Percentiles rank a stretch among this genome's conserved stretches.
phyloP scores from a whole-genome alignment of 2,797 vertebrate species.

The Cyclopterus lumpus region DNA sequence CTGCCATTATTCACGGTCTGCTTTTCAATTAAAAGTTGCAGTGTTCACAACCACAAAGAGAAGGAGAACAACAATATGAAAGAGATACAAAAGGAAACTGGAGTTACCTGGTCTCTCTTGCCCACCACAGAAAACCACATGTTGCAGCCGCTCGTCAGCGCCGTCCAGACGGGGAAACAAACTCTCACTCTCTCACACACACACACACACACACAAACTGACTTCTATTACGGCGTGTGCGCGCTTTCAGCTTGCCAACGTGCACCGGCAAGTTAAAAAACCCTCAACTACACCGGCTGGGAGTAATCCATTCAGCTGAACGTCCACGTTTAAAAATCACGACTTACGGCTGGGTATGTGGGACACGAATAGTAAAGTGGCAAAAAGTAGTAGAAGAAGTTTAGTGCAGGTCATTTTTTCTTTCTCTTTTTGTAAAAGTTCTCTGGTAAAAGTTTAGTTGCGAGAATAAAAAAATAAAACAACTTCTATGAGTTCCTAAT shows the following conservation, averaged over 20 bases:
- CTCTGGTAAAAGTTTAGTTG: background rate
- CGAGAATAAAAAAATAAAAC: too few relatives aligned
- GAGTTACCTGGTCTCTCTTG: slow-evolving; percentile 82
- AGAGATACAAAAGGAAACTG: background rate
- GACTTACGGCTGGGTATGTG: slow-evolving; percentile 14
- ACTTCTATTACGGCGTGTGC: slow-evolving; percentile 24
- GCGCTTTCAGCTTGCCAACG: slow-evolving; percentile 50
- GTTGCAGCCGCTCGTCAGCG: slow-evolving; percentile 46
- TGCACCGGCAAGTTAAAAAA: slow-evolving; percentile 59
- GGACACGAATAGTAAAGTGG: background rate
- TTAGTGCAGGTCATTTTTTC: background rate
- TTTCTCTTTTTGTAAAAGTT: background rate
- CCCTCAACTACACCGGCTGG: slow-evolving; percentile 37
- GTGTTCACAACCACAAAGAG: background rate
- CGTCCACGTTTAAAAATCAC: slow-evolving; percentile 25
- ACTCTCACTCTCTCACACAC: background rate
- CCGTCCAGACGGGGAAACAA: slow-evolving; percentile 7
- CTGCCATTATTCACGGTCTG: background rate
- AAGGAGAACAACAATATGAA: background rate
- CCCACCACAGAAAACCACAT: slow-evolving; percentile 99
- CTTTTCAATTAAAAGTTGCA: background rate
- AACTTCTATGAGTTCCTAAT: too few relatives aligned
- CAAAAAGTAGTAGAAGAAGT: background rate
- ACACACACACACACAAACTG: slow-evolving; percentile 18
- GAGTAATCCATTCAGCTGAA: slow-evolving; percentile 51